These are phyloP conservation scores for Clinocottus analis DNA, from an alignment of 2,113 vertebrate species.

Conservation along the genomic window DNA sequence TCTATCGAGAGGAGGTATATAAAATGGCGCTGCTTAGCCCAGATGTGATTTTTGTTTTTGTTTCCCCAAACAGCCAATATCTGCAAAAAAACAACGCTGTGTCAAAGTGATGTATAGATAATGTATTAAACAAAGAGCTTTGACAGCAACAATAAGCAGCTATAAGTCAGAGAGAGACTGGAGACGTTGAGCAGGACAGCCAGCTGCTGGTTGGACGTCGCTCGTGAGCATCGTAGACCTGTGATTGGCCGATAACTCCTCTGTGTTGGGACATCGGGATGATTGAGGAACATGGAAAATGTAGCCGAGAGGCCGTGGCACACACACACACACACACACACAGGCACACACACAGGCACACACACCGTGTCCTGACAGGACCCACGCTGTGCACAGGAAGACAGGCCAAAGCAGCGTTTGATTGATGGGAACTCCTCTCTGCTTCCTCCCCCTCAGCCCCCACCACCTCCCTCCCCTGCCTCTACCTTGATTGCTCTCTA, in stretches of 20 bases:
- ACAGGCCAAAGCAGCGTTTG: slow-evolving; percentile 67
- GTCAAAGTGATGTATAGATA: slow-evolving; percentile 41
- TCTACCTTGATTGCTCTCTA: slow-evolving; percentile 61
- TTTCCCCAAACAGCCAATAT: slow-evolving; percentile 37
- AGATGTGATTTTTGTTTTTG: neutral
- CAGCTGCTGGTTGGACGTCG: slow-evolving; percentile 3
- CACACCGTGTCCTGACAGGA: slow-evolving; percentile 58
- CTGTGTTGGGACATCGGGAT: slow-evolving; percentile 33
- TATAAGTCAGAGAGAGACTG: slow-evolving; percentile 28
- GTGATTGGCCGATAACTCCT: slow-evolving; percentile 46
- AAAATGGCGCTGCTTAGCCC: neutral
- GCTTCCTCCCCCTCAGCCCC: neutral
- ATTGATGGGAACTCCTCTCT: slow-evolving; percentile 70
- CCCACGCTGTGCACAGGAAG: slow-evolving; percentile 30
- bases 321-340: slow-evolving; percentile 15
- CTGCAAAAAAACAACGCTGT: slow-evolving; percentile 4
- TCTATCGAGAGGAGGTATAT: neutral
- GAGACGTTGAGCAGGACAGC: neutral
- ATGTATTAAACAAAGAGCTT: neutral
- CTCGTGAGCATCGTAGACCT: slow-evolving; percentile 11
- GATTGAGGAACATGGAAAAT: slow-evolving; percentile 59
- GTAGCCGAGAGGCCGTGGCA: slow-evolving; percentile 37
- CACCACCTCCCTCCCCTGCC: neutral
- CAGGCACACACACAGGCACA: slow-evolving; percentile 15
- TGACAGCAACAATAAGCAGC: slow-evolving; percentile 39